Conservation (phyloP, 2,113 vertebrate genomes). For the Helogale parvula region DNA sequence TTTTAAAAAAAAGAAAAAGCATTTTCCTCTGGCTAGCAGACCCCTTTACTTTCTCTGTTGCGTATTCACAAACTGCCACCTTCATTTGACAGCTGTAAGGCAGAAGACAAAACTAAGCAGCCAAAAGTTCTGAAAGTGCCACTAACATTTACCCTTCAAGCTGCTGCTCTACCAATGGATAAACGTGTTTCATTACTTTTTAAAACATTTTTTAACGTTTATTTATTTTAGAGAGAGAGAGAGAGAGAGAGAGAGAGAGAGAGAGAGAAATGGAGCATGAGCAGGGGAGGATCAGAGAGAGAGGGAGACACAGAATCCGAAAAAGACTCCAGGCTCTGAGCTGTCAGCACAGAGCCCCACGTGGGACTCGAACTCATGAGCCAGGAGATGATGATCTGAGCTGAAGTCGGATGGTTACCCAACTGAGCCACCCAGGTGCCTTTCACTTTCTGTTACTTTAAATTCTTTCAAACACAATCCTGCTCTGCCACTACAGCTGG, state of each 20-base stretch:
- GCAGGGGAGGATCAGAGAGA: no score
- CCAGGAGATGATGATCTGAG: no score
- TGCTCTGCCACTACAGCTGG: not conserved
- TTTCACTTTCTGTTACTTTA: not conserved
- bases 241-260: no score
- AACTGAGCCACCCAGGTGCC: no score
- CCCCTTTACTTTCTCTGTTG: not conserved
- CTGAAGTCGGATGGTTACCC: no score
- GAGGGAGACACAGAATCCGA: no score
- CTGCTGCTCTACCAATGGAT: not conserved
- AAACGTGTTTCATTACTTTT: not conserved
- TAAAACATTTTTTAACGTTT: no score
- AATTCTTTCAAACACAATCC: conserved; percentile 9
- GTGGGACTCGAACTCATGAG: no score
- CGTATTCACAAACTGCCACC: not conserved
- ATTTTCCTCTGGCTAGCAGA: not conserved
- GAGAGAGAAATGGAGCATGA: no score
- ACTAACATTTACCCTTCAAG: not conserved
- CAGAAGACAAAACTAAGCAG: not conserved
- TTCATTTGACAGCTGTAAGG: not conserved
- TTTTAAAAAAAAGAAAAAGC: not conserved
- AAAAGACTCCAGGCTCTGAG: no score
- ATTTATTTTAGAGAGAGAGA: no score
- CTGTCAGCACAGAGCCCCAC: no score
- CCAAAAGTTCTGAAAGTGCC: not conserved